Base-by-base conservation (phyloP, 2,888 invertebrate genomes). In the Plebejus melissa region DNA sequence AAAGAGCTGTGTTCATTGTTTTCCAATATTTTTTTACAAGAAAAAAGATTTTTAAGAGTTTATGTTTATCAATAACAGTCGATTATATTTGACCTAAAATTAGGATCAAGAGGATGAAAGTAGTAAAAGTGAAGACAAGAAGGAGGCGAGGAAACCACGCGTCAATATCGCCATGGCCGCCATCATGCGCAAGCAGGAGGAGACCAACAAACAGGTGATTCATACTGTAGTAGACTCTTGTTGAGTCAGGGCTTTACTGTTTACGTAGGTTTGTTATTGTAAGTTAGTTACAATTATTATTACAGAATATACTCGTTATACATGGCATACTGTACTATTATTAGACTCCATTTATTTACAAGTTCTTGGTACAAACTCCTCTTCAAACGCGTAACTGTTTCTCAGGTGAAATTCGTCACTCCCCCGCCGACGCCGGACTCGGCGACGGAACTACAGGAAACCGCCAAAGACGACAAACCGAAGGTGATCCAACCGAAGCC, bases 101-200 rank as follows among this genome's bases (percentile, higher is more conserved):
- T 76, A 88, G 83, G 88, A 88, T 36, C 90, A 89, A 13, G 77
- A 77, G 5, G 89, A 88, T 22, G 90, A 88, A 38, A 79, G 77
- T 36, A 81, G 79, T 69, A 88, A 87, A 75, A 80, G 82, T 4
- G 89, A 89, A 65, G 93, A 91, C 76, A 88, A 87, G 79, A 88
- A 85, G 75, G 91, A 91, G 75, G 88, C 90, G 77, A 91, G 95
- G 79, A 93, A 95, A 78, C 90, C 94, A 2, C 93, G 97, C 78
- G 96, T 97, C 83, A 97, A 97, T 87, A 96, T 97, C 71, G 97
- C 97, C 0, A 95, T 97, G 94, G 96, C 96, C 77, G 96, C 96
- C 78, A 96, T 96, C 83, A 95, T 96, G 93, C 93, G 96, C 79
- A 96, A 96, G 78, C 95, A 96, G 80, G 96, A 96, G 84, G 96